Percentiles rank a stretch among this genome's conserved stretches.
Conservation (phyloP, 2,113 vertebrate genomes). For the Columba livia region DNA sequence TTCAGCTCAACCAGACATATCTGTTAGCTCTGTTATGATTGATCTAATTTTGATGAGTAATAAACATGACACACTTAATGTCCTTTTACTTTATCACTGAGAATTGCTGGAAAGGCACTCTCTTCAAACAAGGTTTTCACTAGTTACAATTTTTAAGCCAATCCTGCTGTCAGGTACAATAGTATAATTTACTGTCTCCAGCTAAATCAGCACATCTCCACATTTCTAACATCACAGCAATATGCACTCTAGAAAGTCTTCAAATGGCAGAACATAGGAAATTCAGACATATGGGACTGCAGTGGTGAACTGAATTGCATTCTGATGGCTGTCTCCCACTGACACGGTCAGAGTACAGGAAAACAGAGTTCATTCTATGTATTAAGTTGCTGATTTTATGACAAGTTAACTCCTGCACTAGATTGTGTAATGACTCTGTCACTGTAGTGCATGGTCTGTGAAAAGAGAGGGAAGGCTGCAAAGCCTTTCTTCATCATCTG, state of each 20-base stretch:
- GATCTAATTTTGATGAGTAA: slow-evolving; percentile 59
- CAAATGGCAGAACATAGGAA: neutral
- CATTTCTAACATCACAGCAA: neutral
- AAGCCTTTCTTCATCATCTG: neutral
- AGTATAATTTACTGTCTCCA: neutral
- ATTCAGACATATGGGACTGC: neutral
- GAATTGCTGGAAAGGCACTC: neutral
- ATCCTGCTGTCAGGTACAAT: neutral
- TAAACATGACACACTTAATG: slow-evolving; percentile 19
- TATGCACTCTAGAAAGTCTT: neutral
- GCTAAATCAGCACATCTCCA: neutral
- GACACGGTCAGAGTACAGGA: neutral
- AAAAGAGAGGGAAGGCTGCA: neutral
- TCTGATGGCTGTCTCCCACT: neutral
- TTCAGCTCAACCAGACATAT: slow-evolving; percentile 37
- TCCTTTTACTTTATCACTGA: neutral
- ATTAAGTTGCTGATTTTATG: neutral
- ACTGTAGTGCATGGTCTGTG: fast-evolving
- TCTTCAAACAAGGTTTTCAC: neutral
- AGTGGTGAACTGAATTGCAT: neutral
- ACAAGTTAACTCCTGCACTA: neutral
- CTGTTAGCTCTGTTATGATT: slow-evolving; percentile 47
- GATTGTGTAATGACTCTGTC: neutral
- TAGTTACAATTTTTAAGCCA: neutral
- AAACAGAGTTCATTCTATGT: neutral